Percentiles rank a stretch among this genome's conserved stretches.
phyloP scores from a whole-genome alignment of 2,797 vertebrate species.

The Limnodromus scolopaceus region DNA sequence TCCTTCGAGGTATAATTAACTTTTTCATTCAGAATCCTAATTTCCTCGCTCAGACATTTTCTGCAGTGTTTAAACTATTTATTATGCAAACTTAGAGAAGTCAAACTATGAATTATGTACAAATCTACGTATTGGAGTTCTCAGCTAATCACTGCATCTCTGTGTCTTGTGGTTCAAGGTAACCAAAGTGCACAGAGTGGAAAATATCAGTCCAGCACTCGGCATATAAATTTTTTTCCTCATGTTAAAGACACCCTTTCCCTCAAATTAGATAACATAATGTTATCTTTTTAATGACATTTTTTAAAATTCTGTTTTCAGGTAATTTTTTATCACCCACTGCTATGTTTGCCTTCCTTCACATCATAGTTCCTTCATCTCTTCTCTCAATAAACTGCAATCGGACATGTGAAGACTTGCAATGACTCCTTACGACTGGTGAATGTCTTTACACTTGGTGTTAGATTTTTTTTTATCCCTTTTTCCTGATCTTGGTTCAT shows the following conservation, averaged over 20 bases:
- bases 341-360: not conserved
- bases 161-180: constrained; percentile 60
- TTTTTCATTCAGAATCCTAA: constrained; percentile 83
- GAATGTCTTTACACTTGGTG: not conserved
- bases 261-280: not conserved
- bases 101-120: constrained; percentile 83
- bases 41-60: constrained; percentile 78
- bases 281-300: not conserved
- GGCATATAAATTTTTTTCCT: not conserved
- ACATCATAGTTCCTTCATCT: not conserved
- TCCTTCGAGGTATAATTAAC: constrained; percentile 85
- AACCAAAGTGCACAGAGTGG: constrained; percentile 37
- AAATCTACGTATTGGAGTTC: constrained; percentile 67
- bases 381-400: not conserved
- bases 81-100: constrained; percentile 81
- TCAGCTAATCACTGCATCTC: constrained; percentile 74
- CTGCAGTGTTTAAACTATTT: constrained; percentile 82
- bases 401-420: not conserved
- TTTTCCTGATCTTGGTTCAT: not conserved
- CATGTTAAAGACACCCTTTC: not conserved
- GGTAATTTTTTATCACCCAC: not conserved
- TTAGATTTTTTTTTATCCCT: not conserved
- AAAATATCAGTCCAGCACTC: not conserved
- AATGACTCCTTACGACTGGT: not conserved
- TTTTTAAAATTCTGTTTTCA: not conserved